Percentiles rank a stretch among this genome's conserved stretches.
These are phyloP conservation scores for Pycnonotus jocosus DNA, from an alignment of 2,113 vertebrate species.

Conservation along the genomic window DNA sequence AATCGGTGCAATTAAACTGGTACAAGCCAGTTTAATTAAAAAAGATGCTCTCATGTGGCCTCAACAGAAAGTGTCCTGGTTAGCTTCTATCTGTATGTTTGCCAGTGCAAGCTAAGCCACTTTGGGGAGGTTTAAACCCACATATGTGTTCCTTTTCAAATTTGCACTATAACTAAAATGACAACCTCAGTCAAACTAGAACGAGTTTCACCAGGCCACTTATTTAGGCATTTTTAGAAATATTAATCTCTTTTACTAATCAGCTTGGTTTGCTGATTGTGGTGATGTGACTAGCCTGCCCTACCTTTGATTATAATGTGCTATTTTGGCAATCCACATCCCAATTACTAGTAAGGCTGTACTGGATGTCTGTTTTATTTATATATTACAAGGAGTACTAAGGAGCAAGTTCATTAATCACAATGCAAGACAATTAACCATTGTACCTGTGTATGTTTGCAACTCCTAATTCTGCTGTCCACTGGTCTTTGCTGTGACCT, in stretches of 20 bases:
- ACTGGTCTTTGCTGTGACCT: not conserved
- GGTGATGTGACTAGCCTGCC: not conserved
- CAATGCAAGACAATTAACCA: not conserved
- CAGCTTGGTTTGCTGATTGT: slow-evolving; percentile 21
- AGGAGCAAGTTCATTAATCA: not conserved
- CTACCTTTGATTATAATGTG: not conserved
- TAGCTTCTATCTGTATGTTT: not conserved
- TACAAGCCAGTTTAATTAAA: slow-evolving; percentile 25
- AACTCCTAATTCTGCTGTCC: not conserved
- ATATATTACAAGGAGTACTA: not conserved
- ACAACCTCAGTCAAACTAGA: slow-evolving; percentile 1
- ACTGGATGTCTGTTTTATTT: not conserved
- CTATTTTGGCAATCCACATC: not conserved
- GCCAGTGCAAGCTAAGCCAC: slow-evolving; percentile 10
- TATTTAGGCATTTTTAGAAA: slow-evolving; percentile 26
- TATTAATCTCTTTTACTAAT: slow-evolving; percentile 14
- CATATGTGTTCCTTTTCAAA: not conserved
- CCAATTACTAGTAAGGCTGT: not conserved
- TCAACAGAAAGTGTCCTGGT: not conserved
- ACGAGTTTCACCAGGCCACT: not conserved
- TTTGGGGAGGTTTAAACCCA: slow-evolving; percentile 1
- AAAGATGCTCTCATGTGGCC: not conserved
- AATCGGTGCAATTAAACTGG: not conserved
- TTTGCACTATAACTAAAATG: not conserved
- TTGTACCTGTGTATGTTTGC: not conserved